Evolutionary conservation across 2,797 vertebrate genomes (phyloP).

Genomic region (Threskiornis aethiopicus): DNA sequence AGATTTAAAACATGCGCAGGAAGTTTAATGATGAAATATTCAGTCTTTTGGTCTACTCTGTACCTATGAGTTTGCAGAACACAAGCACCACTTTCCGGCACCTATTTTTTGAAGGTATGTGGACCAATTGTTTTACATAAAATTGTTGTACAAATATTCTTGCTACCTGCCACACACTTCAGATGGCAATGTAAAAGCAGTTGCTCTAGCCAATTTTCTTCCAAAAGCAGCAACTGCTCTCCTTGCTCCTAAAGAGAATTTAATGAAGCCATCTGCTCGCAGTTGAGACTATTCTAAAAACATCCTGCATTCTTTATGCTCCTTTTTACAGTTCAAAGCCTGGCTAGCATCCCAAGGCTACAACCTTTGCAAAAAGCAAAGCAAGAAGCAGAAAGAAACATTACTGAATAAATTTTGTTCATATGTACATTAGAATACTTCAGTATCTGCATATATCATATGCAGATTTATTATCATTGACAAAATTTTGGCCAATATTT

Average conservation of each 20-base stretch:
- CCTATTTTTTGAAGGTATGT: background rate
- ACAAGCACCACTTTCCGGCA: background rate
- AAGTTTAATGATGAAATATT: background rate
- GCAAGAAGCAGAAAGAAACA: background rate
- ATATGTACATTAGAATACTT: background rate
- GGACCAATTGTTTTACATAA: background rate
- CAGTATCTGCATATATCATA: background rate
- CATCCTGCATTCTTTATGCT: background rate
- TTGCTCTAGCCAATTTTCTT: background rate
- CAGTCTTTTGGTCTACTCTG: background rate
- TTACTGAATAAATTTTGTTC: background rate
- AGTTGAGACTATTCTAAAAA: background rate
- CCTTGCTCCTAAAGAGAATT: background rate
- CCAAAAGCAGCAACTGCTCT: background rate
- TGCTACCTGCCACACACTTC: background rate
- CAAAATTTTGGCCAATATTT: background rate
- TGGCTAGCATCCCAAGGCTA: slow-evolving; percentile 6
- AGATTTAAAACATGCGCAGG: background rate
- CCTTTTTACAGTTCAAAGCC: background rate
- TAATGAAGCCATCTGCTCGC: slow-evolving; percentile 22
- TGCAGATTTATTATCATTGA: background rate
- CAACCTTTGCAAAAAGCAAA: background rate
- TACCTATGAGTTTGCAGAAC: background rate
- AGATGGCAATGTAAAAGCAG: background rate
- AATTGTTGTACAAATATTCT: background rate